Evolutionary conservation across 2,797 vertebrate species (phyloP).

Genomic region (Scyliorhinus canicula): DNA sequence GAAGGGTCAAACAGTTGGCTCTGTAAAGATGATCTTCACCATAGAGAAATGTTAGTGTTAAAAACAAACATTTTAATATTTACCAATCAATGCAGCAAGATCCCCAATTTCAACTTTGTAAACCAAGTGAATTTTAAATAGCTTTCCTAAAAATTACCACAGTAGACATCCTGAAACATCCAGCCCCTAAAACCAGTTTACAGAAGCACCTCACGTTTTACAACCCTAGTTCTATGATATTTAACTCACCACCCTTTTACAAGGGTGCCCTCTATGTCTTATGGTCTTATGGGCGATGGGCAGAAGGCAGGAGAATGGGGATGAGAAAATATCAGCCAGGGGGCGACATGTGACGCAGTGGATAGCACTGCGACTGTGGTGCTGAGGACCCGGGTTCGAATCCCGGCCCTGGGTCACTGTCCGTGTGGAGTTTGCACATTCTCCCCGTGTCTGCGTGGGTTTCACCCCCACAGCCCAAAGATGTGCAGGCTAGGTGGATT

Average conservation of each 20-base stretch:
- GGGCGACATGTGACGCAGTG: too few species aligned
- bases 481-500: too few species aligned
- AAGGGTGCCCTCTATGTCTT: too few species aligned
- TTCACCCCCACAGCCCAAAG: too few species aligned
- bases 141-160: not conserved
- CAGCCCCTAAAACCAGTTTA: not conserved
- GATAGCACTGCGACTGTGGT: too few species aligned
- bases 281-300: too few species aligned
- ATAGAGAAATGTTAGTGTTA: not conserved
- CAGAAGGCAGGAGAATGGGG: too few species aligned
- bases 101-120: not conserved
- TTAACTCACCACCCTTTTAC: not conserved
- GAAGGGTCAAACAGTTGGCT: not conserved
- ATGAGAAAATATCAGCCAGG: too few species aligned
- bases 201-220: not conserved
- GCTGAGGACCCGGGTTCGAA: too few species aligned
- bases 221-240: not conserved
- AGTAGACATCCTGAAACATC: not conserved
- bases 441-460: too few species aligned
- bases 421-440: too few species aligned
- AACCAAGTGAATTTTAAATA: not conserved
- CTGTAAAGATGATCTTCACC: not conserved
- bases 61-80: not conserved
- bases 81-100: not conserved
- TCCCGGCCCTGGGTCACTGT: too few species aligned